These are phyloP conservation scores for Elysia crispata DNA, from an alignment of 2,888 invertebrate genomes.

Conservation along the genomic window DNA sequence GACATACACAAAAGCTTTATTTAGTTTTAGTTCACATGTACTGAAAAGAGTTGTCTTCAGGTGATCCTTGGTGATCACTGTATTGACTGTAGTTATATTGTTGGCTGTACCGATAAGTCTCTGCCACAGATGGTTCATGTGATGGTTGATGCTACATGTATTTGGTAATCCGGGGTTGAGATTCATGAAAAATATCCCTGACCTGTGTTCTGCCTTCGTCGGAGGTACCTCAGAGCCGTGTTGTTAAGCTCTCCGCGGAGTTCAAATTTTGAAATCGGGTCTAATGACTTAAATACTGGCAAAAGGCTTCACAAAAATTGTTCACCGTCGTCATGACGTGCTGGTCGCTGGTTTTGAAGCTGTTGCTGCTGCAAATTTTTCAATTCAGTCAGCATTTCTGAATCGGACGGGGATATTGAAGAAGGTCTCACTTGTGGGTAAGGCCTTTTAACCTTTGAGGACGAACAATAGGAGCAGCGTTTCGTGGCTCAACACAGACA, in stretches of 20 bases:
- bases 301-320: not conserved
- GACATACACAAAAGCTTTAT: too few species aligned
- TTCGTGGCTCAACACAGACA: too few species aligned
- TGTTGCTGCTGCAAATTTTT: constrained; percentile 7
- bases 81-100: too few species aligned
- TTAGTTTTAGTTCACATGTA: too few species aligned
- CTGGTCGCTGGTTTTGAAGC: not conserved
- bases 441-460: not conserved
- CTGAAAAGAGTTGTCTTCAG: too few species aligned
- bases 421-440: not conserved
- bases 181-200: too few species aligned
- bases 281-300: not conserved
- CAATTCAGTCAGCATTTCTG: not conserved
- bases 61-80: too few species aligned
- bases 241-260: not conserved
- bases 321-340: not conserved
- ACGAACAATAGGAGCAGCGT: not conserved
- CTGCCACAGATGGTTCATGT: too few species aligned
- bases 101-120: too few species aligned
- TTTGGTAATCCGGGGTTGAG: too few species aligned
- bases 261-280: not conserved
- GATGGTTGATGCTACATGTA: too few species aligned
- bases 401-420: not conserved
- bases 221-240: not conserved
- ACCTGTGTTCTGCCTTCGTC: not conserved